These are phyloP conservation scores for Rhopalosiphum maidis DNA, from an alignment of 1,140 invertebrate species.

Conservation along the genomic window DNA sequence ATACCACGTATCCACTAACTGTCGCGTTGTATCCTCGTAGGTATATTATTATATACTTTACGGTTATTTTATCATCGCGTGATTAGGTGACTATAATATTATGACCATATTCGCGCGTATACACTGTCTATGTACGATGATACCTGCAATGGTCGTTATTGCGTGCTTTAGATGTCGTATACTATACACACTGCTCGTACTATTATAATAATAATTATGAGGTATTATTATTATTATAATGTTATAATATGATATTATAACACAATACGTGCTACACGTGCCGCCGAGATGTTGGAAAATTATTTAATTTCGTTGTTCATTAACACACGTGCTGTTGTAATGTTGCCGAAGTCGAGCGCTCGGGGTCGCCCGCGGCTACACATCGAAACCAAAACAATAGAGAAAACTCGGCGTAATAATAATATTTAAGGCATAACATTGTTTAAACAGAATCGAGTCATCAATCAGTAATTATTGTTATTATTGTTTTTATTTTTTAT, in stretches of 20 bases:
- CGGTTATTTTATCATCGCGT: not conserved
- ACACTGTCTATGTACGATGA: not conserved
- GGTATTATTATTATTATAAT: not conserved
- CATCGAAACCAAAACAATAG: constrained; percentile 10
- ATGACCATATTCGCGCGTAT: not conserved
- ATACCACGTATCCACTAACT: not conserved
- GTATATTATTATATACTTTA: not conserved
- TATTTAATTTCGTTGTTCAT: constrained; percentile 21
- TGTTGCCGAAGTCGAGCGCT: not conserved
- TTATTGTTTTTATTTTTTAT: not conserved
- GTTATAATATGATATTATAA: not conserved
- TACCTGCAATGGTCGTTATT: not conserved
- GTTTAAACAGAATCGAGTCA: constrained; percentile 44
- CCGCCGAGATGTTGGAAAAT: not conserved
- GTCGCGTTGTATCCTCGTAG: not conserved
- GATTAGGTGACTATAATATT: constrained; percentile 5
- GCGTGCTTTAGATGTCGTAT: not conserved
- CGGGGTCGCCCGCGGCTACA: not conserved
- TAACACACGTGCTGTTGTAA: not conserved
- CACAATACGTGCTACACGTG: not conserved
- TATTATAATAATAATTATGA: not conserved
- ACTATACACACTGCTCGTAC: not conserved
- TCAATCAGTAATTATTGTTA: constrained; percentile 48
- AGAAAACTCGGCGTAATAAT: constrained; percentile 30
- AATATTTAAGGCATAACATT: constrained; percentile 28